Conservation (phyloP, 2,888 invertebrate species). For the Morpho deidamia region DNA sequence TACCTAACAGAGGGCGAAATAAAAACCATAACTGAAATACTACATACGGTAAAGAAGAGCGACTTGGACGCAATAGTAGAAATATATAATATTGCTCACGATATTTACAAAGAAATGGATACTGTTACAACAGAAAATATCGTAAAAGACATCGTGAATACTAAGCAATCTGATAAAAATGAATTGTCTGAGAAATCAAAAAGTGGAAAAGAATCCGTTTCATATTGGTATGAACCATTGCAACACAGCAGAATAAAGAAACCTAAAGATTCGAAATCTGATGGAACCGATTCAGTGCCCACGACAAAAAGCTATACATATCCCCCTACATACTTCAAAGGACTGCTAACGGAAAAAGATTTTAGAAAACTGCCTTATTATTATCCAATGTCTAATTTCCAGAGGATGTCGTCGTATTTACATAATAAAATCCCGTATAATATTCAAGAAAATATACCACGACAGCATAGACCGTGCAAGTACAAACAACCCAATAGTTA, state of each 20-base stretch:
- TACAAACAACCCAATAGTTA: conserved; percentile 17
- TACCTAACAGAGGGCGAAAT: conserved; percentile 58
- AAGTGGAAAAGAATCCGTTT: conserved; percentile 23
- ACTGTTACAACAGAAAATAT: conserved; percentile 29
- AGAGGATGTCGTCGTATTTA: conserved; percentile 44
- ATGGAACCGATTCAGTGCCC: conserved; percentile 25
- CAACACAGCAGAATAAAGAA: conserved; percentile 25
- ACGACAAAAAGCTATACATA: conserved; percentile 21
- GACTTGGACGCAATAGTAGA: conserved; percentile 65
- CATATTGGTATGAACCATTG: conserved; percentile 49
- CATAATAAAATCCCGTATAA: conserved; percentile 26
- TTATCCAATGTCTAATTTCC: conserved; percentile 46
- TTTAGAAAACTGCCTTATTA: conserved; percentile 47
- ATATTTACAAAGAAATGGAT: conserved; percentile 60
- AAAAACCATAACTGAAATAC: conserved; percentile 46
- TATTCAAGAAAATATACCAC: conserved; percentile 5
- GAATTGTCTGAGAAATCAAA: background rate
- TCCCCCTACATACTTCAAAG: conserved; percentile 34
- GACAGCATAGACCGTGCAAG: conserved; percentile 19
- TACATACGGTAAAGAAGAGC: conserved; percentile 58
- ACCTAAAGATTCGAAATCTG: conserved; percentile 31
- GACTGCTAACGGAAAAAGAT: conserved; percentile 32
- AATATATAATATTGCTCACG: conserved; percentile 63
- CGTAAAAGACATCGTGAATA: conserved; percentile 27
- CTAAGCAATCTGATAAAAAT: conserved; percentile 2